Evolutionary conservation across 2,113 vertebrate species (phyloP).

Genomic region (Eira barbara): DNA sequence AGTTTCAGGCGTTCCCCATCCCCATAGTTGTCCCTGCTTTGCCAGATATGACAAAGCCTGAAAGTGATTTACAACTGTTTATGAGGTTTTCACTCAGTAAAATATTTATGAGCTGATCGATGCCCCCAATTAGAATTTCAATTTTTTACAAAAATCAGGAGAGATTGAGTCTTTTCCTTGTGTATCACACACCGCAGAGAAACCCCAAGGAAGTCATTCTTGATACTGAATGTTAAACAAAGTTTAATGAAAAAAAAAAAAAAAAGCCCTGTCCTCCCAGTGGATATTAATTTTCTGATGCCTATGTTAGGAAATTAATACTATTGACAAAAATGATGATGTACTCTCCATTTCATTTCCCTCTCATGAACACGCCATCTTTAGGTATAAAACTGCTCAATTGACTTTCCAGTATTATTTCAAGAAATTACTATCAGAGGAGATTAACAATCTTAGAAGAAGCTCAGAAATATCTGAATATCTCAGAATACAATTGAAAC

Average conservation of each 20-base stretch:
- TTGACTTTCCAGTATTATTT: not conserved
- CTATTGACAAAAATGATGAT: not conserved
- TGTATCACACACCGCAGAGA: not conserved
- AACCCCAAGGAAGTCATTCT: not conserved
- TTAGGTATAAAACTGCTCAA: not conserved
- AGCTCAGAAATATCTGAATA: not conserved
- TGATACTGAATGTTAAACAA: not conserved
- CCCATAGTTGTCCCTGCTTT: not conserved
- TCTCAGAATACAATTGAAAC: not conserved
- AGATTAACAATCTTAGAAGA: not conserved
- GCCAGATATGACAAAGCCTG: not conserved
- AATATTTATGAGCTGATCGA: not conserved
- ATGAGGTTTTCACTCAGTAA: not conserved
- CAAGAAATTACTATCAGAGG: not conserved
- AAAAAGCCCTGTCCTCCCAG: not conserved
- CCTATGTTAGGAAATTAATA: not conserved
- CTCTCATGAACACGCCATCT: not conserved
- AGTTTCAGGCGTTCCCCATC: not conserved
- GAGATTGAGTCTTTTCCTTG: not conserved
- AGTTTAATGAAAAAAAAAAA: not conserved
- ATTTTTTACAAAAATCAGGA: not conserved
- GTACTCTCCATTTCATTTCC: not conserved
- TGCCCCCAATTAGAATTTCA: not conserved
- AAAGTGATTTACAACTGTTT: not conserved
- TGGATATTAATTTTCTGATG: not conserved